Base-by-base conservation (phyloP, 2,888 invertebrate species). In the Anthophora plumipes region DNA sequence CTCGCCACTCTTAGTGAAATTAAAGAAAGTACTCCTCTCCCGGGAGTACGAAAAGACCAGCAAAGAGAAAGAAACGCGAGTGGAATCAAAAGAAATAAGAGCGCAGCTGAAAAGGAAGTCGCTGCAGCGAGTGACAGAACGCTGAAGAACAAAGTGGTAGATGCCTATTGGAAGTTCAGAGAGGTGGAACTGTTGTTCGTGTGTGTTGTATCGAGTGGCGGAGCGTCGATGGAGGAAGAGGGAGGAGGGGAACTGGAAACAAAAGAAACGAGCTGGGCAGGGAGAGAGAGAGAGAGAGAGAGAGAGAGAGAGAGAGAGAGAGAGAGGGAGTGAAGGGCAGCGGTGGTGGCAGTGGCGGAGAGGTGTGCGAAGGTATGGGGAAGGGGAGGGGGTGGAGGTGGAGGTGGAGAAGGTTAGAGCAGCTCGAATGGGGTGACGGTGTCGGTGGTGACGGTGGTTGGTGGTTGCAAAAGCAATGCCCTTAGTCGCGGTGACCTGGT, bases 401-500 rank as follows among this genome's bases (percentile, higher is more conserved):
- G n/a, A 41, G 20, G 50, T 20, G 22, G 57, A 64, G 69, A 54
- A 59, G 72, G 74, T 64, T 60, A 52, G 68, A 57, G 66, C 54
- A 52, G 67, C 66, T 63, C 73, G 72, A 57, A 69, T 22, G 77
- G 71, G 84, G 81, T 70, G 79, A 73, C 55, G 59, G 57, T 67
- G 77, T n/a, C 59, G 73, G 75, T 60, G 82, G 55, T 59, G 63
- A 68, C 70, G 85, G 81, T 80, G 82, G 83, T 87, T 76, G 83
- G 85, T 77, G 88, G 84, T 86, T 87, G 89, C 85, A 89, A 91
- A 87, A 91, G 91, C 90, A 89, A 90, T 90, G 89, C 89, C 88
- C 91, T 89, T 84, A 80, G 89, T 90, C 87, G 89, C 85, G 85
- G 88, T 91, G 91, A 91, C 91, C 91, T 82, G 90, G 91, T 91